Evolutionary conservation across 2,888 invertebrate species (phyloP), one percentile per base, ranked within the genome.

Genomic region (Megaustenia siamemsis): DNA sequence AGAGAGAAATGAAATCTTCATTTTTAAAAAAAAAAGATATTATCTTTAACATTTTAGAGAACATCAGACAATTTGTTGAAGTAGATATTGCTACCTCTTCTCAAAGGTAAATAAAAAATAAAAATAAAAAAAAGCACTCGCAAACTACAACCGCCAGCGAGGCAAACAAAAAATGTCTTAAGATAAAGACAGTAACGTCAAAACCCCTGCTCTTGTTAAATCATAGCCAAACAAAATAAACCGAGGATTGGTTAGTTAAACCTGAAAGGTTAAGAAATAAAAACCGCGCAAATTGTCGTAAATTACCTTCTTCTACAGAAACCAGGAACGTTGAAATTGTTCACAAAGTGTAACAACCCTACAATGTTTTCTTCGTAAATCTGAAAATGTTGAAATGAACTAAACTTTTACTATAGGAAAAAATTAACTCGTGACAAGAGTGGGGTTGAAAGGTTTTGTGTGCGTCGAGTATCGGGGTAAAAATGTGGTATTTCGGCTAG

Each of bases 181-280:
- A n/a, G n/a, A 60, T 60, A 60, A 24, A 24, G 60, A 60, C 24
- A 15, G n/a, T 60, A 6, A 24, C n/a, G 18, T 24, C 10, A 60
- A 60, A 60, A n/a, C 60, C n/a, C 69, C 1, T 69, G 69, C 38
- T 69, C 38, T 1, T 38, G 40, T 35, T 3, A n/a, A n/a, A n/a
- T 69, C 69, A 38, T 18, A 40, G 35, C 38, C 69, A 69, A 69
- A 24, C 35, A 69, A 69, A 69, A 69, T 38, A 69, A 69, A 69
- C 69, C 35, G 1, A 69, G 38, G 10, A 38, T 69, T 1, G 12
- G 69, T 35, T n/a, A n/a, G n/a, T 21, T 35, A 38, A 40, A 40
- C 2, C 24, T 35, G 35, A 6, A 24, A 40, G 35, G 6, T 3
- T 21, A 6, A 21, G 69, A 24, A 69, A 69, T 15, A 1, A 6